Evolutionary conservation across 2,113 vertebrate species (phyloP).

Genomic region (Artemisiospiza belli): DNA sequence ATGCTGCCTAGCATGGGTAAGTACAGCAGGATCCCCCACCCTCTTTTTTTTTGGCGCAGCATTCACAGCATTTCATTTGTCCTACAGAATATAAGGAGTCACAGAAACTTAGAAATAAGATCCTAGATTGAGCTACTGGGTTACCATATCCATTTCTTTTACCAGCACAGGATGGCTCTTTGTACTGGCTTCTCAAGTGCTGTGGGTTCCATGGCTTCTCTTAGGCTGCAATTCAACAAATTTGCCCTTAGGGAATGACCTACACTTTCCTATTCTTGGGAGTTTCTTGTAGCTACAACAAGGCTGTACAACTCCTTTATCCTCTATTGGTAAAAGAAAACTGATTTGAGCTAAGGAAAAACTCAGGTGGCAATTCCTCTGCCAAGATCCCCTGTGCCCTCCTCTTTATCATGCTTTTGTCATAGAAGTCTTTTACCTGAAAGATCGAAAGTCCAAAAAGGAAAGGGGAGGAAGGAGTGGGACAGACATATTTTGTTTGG

Average conservation of each 20-base stretch:
- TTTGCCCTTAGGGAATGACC: conserved; percentile 5
- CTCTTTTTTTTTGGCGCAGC: background rate
- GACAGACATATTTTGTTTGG: background rate
- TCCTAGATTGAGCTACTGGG: conserved; percentile 13
- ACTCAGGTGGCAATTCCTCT: background rate
- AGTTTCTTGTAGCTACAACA: conserved; percentile 47
- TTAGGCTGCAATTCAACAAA: conserved; percentile 55
- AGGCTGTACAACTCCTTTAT: conserved; percentile 17
- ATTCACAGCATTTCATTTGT: conserved; percentile 61
- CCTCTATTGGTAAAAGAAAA: conserved; percentile 23
- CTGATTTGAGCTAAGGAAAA: background rate
- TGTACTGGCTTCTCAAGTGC: conserved; percentile 35
- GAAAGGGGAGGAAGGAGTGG: background rate
- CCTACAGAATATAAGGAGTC: conserved; percentile 48
- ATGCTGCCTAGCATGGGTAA: background rate
- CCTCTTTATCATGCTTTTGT: background rate
- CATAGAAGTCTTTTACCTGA: background rate
- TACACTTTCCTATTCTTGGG: conserved; percentile 32
- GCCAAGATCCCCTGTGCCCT: conserved; percentile 8
- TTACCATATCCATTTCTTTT: conserved; percentile 50
- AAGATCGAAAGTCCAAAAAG: background rate
- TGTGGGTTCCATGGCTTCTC: conserved; percentile 1
- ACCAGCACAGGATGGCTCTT: conserved; percentile 39
- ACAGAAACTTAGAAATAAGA: conserved; percentile 55
- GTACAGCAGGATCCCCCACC: background rate